These are phyloP conservation scores for Trissoscelio sp. DNA, from an alignment of 2,888 invertebrate species.

Conservation along the genomic window DNA sequence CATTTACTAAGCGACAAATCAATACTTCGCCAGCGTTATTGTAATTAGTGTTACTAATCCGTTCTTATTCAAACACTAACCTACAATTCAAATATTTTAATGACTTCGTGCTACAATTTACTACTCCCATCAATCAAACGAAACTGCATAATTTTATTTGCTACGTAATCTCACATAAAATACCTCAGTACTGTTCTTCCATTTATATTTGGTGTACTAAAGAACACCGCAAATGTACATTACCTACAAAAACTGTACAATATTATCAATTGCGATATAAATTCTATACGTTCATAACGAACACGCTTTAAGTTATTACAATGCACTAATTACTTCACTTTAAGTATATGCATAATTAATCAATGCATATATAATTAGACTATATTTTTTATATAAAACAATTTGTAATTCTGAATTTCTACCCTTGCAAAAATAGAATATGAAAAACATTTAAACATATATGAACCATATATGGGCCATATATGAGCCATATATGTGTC, in stretches of 20 bases:
- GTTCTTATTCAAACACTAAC: conserved; percentile 64
- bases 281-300: background rate
- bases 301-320: background rate
- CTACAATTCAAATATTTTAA: conserved; percentile 57
- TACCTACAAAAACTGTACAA: background rate
- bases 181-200: conserved; percentile 10
- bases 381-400: no score
- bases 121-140: conserved; percentile 44
- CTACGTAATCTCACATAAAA: conserved; percentile 44
- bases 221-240: background rate
- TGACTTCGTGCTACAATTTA: conserved; percentile 40
- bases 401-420: no score
- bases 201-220: background rate
- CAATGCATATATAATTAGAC: no score
- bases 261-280: background rate
- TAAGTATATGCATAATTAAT: no score
- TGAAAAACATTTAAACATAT: no score
- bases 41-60: conserved; percentile 65
- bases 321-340: no score
- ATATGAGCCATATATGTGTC: no score
- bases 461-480: no score
- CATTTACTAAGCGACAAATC: conserved; percentile 60
- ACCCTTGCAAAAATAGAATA: no score
- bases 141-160: conserved; percentile 51
- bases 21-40: conserved; percentile 59